Evolutionary conservation across 37 sponge, comb jelly and placozoan genomes (phyloP), one percentile per base, ranked within the genome.

Genomic region (Bolinopsis microptera): DNA sequence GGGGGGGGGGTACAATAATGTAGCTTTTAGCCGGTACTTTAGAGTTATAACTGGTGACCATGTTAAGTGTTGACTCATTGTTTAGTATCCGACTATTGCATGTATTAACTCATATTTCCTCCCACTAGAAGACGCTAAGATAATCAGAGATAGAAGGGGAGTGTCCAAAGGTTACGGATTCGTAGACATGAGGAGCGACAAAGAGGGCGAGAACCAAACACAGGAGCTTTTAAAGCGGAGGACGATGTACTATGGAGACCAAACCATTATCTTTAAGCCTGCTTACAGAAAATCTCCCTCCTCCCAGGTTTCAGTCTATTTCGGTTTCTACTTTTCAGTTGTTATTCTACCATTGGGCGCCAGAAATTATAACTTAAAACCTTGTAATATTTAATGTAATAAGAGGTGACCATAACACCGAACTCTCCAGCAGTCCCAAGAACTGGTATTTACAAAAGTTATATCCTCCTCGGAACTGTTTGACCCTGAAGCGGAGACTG

Each of bases 91-190:
- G n/a, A n/a, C n/a, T n/a, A n/a, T n/a, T n/a, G n/a, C n/a, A n/a
- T n/a, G n/a, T n/a, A n/a, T 48, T 48, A 48, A 70, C 25, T 70
- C 16, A 70, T n/a, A 22, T 70, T 70, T 70, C 74, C 25, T 28
- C 74, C 3, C 32, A 34, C 33, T 36, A 77, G 80, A 34, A 1
- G 80, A 77, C 18, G 80, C 32, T 27, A 77, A 77, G 80, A 27
- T 77, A 22, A 77, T 77, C 33, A 77, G 80, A 35, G 80, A 77
- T 32, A 13, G 80, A 18, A 27, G 32, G 36, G 80, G 80, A 33
- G 80, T 77, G 21, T 77, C 80, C 9, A 77, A 77, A 35, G 80
- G 80, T 0, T 77, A 32, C 36, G 80, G 80, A 1, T 77, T 77
- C 36, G 80, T 77, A 16, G 80, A 77, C 80, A 77, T 77, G 80